Evolutionary conservation across 37 sponge, comb jelly and placozoan genomes (phyloP).

Genomic region (Cliona cf. orientalis): DNA sequence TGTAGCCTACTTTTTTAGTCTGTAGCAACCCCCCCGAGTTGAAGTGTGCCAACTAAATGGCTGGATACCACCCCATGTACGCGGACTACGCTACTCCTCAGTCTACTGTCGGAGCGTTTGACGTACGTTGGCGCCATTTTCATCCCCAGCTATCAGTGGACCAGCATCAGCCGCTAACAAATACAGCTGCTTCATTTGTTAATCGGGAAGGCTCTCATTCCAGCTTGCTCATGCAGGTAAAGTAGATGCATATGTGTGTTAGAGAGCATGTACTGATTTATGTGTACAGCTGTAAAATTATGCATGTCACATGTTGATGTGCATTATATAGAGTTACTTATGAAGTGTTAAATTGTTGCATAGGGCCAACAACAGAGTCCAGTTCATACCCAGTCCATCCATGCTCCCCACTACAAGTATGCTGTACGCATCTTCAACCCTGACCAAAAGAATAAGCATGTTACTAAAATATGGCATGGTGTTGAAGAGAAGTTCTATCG

Average conservation of each 20-base stretch:
- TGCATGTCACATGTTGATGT: background rate
- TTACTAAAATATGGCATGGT: background rate
- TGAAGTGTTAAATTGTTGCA: no score
- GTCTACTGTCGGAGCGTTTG: background rate
- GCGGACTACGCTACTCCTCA: no score
- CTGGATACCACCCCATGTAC: no score
- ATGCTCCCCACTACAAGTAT: background rate
- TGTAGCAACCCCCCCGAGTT: no score
- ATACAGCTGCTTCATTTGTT: no score
- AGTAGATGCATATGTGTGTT: no score
- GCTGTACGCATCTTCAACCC: conserved; percentile 2
- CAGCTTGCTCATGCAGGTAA: no score
- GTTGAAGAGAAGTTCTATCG: background rate
- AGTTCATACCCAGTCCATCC: no score
- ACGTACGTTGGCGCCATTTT: background rate
- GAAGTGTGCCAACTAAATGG: no score
- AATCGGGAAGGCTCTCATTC: no score
- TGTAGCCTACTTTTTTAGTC: no score
- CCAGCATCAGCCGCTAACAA: background rate
- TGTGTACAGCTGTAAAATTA: background rate
- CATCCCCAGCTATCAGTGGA: background rate
- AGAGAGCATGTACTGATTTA: background rate
- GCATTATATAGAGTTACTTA: background rate
- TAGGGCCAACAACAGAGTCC: no score
- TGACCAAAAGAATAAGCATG: background rate